Percentiles rank a stretch among this genome's conserved stretches.
Conservation (phyloP, 2,797 vertebrate genomes). For the Etheostoma perlongum region DNA sequence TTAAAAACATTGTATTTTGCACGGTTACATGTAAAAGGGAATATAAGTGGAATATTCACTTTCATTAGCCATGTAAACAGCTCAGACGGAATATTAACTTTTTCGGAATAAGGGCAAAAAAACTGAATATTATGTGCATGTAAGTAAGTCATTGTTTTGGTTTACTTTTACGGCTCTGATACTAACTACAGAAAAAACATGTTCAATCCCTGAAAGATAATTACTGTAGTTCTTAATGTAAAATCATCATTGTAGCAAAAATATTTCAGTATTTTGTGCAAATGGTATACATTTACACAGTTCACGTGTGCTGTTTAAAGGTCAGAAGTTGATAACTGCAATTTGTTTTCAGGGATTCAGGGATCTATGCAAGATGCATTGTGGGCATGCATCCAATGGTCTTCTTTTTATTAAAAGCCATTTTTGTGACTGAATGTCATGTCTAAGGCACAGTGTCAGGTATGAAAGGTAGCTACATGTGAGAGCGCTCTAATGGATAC, state of each 20-base stretch:
- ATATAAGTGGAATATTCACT: no score
- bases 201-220: background rate
- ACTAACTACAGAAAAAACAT: background rate
- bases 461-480: conserved; percentile 3
- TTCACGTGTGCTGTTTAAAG: background rate
- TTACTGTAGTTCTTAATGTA: background rate
- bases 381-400: background rate
- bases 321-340: background rate
- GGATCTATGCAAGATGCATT: background rate
- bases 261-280: background rate
- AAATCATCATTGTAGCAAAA: background rate
- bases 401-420: background rate
- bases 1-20: no score
- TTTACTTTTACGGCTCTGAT: background rate
- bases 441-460: background rate
- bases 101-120: no score
- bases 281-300: background rate
- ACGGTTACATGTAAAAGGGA: no score
- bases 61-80: no score
- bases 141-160: no score
- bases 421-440: conserved; percentile 13
- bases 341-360: background rate
- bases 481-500: conserved; percentile 19
- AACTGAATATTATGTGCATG: no score
- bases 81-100: no score